phyloP scores from a whole-genome alignment of 2,113 vertebrate species.

The Origma solitaria region DNA sequence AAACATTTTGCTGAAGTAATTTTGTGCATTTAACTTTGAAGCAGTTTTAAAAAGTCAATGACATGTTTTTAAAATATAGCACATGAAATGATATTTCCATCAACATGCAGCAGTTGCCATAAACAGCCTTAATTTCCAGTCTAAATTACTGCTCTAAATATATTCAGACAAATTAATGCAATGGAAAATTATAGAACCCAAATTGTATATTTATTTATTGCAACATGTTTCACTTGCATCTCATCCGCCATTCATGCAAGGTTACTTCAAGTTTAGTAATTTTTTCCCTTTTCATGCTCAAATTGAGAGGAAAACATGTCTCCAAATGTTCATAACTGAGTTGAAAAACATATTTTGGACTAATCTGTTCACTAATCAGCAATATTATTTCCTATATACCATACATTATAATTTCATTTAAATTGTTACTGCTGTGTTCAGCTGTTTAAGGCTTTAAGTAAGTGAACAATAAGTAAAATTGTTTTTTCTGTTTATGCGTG shows the following conservation, averaged over 20 bases:
- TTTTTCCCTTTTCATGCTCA: neutral
- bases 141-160: slow-evolving; percentile 56
- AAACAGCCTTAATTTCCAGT: slow-evolving; percentile 49
- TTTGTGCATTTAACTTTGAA: slow-evolving; percentile 32
- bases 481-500: neutral
- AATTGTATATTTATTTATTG: slow-evolving; percentile 36
- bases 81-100: slow-evolving; percentile 11
- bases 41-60: slow-evolving; percentile 31
- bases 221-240: neutral
- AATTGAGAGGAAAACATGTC: neutral
- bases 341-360: neutral
- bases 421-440: neutral
- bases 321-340: neutral
- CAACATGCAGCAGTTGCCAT: slow-evolving; percentile 35
- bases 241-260: neutral
- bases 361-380: neutral
- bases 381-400: neutral
- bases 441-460: neutral
- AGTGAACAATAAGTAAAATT: neutral
- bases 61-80: slow-evolving; percentile 40
- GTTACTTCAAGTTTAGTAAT: slow-evolving; percentile 32
- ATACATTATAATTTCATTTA: neutral
- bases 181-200: slow-evolving; percentile 43
- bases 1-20: slow-evolving; percentile 5
- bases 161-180: slow-evolving; percentile 50